Percentiles rank a stretch among this genome's conserved stretches.
Conservation (phyloP, 2,797 vertebrate genomes). For the Brachymystax lenok region DNA sequence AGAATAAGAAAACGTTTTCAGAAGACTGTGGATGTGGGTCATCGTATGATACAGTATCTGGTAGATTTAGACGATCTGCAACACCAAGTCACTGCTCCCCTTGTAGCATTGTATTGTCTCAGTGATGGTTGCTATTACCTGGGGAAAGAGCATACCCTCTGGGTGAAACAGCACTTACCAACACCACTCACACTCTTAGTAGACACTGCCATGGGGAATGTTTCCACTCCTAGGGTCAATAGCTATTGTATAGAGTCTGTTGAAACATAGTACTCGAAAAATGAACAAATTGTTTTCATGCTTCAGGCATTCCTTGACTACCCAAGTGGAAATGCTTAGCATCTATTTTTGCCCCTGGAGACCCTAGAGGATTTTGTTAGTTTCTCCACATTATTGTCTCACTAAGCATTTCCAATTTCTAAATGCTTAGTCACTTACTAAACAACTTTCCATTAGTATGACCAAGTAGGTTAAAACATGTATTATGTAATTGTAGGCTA, state of each 20-base stretch:
- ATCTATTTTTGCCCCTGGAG: not conserved
- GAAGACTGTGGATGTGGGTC: not conserved
- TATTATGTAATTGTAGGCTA: no score
- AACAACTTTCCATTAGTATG: no score
- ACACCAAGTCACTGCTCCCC: not conserved
- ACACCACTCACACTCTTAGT: not conserved
- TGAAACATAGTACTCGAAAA: conserved; percentile 1
- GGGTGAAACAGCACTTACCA: not conserved
- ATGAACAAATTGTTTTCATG: conserved; percentile 7
- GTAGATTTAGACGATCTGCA: not conserved
- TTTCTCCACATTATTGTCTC: not conserved
- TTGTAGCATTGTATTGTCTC: not conserved
- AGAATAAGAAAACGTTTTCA: not conserved
- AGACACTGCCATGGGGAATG: conserved; percentile 21
- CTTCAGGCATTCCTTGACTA: not conserved
- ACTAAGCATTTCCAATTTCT: not conserved
- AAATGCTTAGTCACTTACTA: no score
- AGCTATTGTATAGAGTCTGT: conserved; percentile 6
- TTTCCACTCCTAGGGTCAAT: conserved; percentile 6
- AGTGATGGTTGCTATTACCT: not conserved
- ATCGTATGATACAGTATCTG: not conserved
- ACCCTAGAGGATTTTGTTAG: not conserved
- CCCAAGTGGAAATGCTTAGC: not conserved
- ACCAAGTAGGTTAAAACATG: no score
- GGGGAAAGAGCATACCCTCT: no score